Evolutionary conservation across 2,797 vertebrate genomes (phyloP).

Genomic region (Pseudochromis fuscus): DNA sequence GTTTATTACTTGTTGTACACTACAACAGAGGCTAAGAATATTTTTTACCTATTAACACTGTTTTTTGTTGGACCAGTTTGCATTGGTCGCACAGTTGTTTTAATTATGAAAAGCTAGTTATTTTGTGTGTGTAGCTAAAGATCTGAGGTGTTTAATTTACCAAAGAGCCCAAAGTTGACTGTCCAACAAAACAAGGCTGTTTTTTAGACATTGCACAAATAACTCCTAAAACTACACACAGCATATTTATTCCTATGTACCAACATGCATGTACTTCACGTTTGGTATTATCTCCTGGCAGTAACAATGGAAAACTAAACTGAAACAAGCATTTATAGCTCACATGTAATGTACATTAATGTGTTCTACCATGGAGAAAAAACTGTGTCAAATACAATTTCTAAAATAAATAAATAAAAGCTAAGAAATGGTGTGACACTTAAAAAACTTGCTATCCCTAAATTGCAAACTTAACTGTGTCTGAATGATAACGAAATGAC

Average conservation of each 20-base stretch:
- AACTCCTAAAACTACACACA: neutral
- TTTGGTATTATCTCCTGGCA: no score
- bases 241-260: neutral
- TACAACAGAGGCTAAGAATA: no score
- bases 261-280: neutral
- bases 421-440: neutral
- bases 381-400: neutral
- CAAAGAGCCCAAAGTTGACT: neutral
- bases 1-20: no score
- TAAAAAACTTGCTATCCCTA: neutral
- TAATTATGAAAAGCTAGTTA: conserved; percentile 15
- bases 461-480: conserved; percentile 16
- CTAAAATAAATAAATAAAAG: neutral
- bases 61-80: neutral
- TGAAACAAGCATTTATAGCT: neutral
- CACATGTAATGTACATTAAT: no score
- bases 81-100: neutral
- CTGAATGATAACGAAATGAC: conserved; percentile 14
- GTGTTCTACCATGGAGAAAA: neutral
- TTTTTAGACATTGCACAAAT: neutral
- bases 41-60: conserved; percentile 20
- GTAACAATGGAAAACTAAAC: no score
- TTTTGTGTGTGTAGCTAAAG: neutral
- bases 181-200: neutral
- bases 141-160: conserved; percentile 3